These are phyloP conservation scores for Apis mellifera DNA, from an alignment of 1,140 invertebrate species.

Conservation along the genomic window DNA sequence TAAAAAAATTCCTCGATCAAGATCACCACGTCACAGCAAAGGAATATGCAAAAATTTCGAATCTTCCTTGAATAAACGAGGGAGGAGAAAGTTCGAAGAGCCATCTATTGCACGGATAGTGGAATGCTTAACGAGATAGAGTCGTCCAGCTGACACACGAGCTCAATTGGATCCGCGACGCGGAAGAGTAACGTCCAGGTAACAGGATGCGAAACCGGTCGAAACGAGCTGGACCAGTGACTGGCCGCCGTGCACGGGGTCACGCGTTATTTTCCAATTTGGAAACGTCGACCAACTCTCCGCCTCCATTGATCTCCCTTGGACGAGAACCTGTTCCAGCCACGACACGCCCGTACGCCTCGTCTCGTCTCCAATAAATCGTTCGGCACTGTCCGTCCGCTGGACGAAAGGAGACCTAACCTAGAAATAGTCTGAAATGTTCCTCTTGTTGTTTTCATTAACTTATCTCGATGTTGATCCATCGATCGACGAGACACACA, in stretches of 20 bases:
- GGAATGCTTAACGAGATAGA: conserved; percentile 43
- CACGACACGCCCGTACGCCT: background rate
- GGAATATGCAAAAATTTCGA: too few species aligned
- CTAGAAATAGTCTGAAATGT: background rate
- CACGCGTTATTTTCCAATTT: conserved; percentile 60
- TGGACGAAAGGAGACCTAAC: background rate
- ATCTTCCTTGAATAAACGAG: background rate
- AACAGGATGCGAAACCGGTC: conserved; percentile 39
- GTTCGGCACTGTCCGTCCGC: background rate
- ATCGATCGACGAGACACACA: background rate
- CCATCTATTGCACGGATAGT: background rate
- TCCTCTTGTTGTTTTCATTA: background rate
- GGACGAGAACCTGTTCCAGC: conserved; percentile 17
- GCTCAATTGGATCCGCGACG: conserved; percentile 46
- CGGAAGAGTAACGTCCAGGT: conserved; percentile 41
- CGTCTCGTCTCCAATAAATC: conserved; percentile 14
- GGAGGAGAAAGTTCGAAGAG: background rate
- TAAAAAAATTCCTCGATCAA: too few species aligned
- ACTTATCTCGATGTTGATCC: background rate
- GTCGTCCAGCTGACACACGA: conserved; percentile 50
- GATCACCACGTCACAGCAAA: too few species aligned
- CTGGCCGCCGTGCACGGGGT: background rate
- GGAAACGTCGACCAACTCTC: conserved; percentile 34
- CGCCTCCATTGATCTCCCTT: conserved; percentile 53
- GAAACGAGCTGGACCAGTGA: conserved; percentile 3